A percentile compares a stretch with the other conserved stretches of the same genome.
phyloP scores from a whole-genome alignment of 1,140 invertebrate genomes.

The Leptinotarsa defecta region DNA sequence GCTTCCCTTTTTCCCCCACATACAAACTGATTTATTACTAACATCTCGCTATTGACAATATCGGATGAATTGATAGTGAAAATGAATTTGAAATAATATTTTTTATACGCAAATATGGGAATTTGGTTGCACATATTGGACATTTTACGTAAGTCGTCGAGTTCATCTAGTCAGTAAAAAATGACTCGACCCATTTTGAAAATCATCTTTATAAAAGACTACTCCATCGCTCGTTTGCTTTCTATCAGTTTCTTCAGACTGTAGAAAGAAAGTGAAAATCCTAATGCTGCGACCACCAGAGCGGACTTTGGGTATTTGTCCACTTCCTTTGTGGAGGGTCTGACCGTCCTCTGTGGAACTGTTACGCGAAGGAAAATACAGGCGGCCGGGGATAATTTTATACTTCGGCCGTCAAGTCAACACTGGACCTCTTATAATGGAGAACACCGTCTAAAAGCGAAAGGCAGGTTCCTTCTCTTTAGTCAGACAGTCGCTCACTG shows the following conservation, averaged over 20 bases:
- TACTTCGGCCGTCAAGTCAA: too few species aligned
- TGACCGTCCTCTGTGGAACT: neutral
- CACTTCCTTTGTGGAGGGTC: too few species aligned
- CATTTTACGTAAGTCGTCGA: neutral
- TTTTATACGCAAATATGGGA: constrained; percentile 34
- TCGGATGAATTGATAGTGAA: constrained; percentile 40
- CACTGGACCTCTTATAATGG: too few species aligned
- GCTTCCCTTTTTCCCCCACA: too few species aligned
- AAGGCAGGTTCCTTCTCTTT: too few species aligned
- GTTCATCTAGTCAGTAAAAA: neutral
- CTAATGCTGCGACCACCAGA: constrained; percentile 53
- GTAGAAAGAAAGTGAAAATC: constrained; percentile 55
- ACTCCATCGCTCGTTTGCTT: constrained; percentile 1
- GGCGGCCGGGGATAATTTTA: too few species aligned
- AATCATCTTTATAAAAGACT: neutral
- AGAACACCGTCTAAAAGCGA: too few species aligned
- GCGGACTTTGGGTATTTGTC: constrained; percentile 29
- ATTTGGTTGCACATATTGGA: constrained; percentile 22
- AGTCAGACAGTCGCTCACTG: too few species aligned
- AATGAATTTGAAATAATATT: constrained; percentile 47
- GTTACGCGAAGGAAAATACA: too few species aligned
- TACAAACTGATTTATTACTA: neutral
- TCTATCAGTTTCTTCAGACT: constrained; percentile 53
- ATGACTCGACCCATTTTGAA: neutral
- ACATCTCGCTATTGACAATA: neutral